Base-by-base conservation (phyloP, 2,797 vertebrate genomes). In the Sebastes itinus region DNA sequence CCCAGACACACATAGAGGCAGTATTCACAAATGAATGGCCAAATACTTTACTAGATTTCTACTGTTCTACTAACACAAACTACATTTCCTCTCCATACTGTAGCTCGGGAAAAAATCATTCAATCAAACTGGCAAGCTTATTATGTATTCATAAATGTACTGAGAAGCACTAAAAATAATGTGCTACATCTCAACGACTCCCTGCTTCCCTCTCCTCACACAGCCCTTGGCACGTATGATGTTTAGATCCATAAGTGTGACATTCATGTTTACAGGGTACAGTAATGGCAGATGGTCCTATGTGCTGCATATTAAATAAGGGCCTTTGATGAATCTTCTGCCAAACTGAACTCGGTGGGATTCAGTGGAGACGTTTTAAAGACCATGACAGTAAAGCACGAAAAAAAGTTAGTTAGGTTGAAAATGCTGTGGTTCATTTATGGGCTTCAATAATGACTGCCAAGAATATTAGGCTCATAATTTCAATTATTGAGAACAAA, bases 201-300 rank as follows among this genome's bases (percentile, higher is more conserved):
- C 9, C 27, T 16, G 67, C 60, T 58, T 82, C 55, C 6, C 18
- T 63, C 54, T 79, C 32, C 22, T 61, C 33, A 7, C 32, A 49
- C 62, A 38, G 33, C 66, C 16, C 11, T 80, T 88, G 80, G 78
- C 80, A 75, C 61, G 22, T 33, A 6, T 32, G 63, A 27, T 81
- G 77, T 76, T 84, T 58, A 20, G 69, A 81, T 83, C 72, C 56
- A 68, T 78, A 75, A 76, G 77, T 88, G 87, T 83, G 81, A 87
- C 86, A 69, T 56, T 63, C 52, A 58, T 79, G 86, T 89, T 91
- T 87, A 72, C 83, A 79, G 75, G 38, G 38, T 59, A 30, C 22
- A 75, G n/a, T 64, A 23, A 77, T 60, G 69, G 58, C 84, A 89
- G 89, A 80, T 90, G 74, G 80, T 87, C 56, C 49, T 55, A 33